phyloP scores from a whole-genome alignment of 2,113 vertebrate species.

The Gracilinanus agilis region DNA sequence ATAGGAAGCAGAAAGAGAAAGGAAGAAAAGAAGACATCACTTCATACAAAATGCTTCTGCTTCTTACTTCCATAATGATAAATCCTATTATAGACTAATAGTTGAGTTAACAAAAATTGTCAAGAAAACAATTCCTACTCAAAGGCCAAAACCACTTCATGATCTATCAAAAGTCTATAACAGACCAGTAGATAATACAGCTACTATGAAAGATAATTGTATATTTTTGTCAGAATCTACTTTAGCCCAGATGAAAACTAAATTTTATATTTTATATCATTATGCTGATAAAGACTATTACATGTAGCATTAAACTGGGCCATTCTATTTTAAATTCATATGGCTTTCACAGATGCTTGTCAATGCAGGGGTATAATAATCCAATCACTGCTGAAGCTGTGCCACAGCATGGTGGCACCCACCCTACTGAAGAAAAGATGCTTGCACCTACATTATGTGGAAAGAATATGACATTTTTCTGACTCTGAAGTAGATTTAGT shows the following conservation, averaged over 20 bases:
- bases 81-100: conserved; percentile 96
- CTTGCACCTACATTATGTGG: conserved; percentile 96
- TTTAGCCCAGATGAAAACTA: too few species aligned
- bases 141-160: conserved; percentile 94
- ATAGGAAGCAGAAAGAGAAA: neutral
- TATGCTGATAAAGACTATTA: conserved; percentile 98
- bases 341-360: conserved; percentile 93
- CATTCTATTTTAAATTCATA: conserved; percentile 98
- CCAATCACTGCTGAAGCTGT: conserved; percentile 95
- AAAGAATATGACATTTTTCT: conserved; percentile 96
- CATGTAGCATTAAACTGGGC: conserved; percentile 98
- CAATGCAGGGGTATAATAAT: conserved; percentile 96
- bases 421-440: conserved; percentile 97
- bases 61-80: conserved; percentile 85
- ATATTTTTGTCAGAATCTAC: conserved; percentile 98
- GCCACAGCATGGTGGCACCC: conserved; percentile 95
- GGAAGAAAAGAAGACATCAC: neutral
- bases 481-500: conserved; percentile 96
- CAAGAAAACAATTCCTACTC: conserved; percentile 92
- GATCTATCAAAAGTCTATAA: conserved; percentile 99
- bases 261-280: too few species aligned
- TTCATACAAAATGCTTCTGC: neutral
- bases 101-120: conserved; percentile 93
- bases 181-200: conserved; percentile 94
- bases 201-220: conserved; percentile 95